Conservation (phyloP, 2,113 vertebrate species). For the Podilymbus podiceps region DNA sequence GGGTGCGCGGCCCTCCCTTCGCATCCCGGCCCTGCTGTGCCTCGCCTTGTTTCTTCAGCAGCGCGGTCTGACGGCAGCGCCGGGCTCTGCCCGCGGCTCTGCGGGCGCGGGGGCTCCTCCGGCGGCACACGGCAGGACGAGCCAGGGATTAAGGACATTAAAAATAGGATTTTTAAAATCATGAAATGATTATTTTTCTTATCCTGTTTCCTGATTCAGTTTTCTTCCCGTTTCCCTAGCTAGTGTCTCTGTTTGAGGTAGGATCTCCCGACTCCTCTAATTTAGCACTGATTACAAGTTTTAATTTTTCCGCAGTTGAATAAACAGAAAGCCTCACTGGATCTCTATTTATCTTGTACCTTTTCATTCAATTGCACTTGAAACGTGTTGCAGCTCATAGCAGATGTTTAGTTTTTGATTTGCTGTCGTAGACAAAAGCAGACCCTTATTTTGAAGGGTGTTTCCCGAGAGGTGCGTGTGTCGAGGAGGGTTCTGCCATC, state of each 20-base stretch:
- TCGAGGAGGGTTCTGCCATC: not conserved
- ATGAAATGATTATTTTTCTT: not conserved
- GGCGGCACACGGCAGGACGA: too few species aligned
- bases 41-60: not conserved
- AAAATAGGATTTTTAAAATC: not conserved
- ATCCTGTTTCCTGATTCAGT: not conserved
- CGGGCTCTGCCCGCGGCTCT: not conserved
- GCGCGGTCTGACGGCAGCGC: not conserved
- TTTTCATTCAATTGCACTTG: slow-evolving; percentile 5
- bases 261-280: not conserved
- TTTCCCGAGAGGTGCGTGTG: not conserved
- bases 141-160: not conserved
- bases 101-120: not conserved
- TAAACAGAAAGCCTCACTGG: not conserved
- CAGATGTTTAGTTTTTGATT: not conserved
- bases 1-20: rapidly evolving
- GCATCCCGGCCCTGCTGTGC: not conserved
- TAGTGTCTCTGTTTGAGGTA: not conserved
- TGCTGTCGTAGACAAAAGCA: not conserved
- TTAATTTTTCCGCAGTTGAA: not conserved
- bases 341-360: not conserved
- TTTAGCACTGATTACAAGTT: slow-evolving; percentile 40
- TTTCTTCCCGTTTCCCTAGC: not conserved
- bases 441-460: not conserved
- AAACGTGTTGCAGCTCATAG: not conserved